phyloP scores from a whole-genome alignment of 1,140 invertebrate species.

The Apis dorsata region DNA sequence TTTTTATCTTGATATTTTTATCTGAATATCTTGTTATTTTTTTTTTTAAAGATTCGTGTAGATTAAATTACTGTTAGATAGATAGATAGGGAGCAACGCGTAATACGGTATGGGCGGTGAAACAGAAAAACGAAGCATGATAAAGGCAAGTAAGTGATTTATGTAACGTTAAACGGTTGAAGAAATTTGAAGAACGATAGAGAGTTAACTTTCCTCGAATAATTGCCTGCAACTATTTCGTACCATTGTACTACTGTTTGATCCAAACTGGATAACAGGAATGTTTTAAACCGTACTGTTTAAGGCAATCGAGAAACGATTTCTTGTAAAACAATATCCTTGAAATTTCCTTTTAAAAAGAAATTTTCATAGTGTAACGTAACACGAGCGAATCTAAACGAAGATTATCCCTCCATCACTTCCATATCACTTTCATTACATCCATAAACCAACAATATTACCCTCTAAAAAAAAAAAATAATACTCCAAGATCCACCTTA shows the following conservation, averaged over 20 bases:
- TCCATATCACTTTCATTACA: no score
- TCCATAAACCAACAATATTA: no score
- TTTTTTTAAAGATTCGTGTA: no score
- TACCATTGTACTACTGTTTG: not conserved
- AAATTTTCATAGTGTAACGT: not conserved
- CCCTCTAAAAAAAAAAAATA: no score
- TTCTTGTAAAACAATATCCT: not conserved
- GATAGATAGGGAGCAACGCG: not conserved
- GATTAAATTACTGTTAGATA: no score
- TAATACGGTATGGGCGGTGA: not conserved
- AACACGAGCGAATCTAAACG: not conserved
- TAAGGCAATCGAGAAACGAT: not conserved
- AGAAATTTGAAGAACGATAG: not conserved
- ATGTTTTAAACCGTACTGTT: not conserved
- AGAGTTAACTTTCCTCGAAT: conserved; percentile 19
- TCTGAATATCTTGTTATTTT: no score
- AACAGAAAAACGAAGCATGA: not conserved
- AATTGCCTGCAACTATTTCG: not conserved
- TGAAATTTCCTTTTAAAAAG: not conserved
- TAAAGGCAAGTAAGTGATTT: not conserved
- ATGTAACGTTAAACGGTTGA: conserved; percentile 4
- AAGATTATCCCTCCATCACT: no score
- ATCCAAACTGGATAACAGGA: not conserved
- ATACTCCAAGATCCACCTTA: no score
- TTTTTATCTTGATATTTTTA: no score